Evolutionary conservation across 2,113 vertebrate genomes (phyloP), one percentile per base, ranked within the genome.

Genomic region (Ochotona curzoniae): DNA sequence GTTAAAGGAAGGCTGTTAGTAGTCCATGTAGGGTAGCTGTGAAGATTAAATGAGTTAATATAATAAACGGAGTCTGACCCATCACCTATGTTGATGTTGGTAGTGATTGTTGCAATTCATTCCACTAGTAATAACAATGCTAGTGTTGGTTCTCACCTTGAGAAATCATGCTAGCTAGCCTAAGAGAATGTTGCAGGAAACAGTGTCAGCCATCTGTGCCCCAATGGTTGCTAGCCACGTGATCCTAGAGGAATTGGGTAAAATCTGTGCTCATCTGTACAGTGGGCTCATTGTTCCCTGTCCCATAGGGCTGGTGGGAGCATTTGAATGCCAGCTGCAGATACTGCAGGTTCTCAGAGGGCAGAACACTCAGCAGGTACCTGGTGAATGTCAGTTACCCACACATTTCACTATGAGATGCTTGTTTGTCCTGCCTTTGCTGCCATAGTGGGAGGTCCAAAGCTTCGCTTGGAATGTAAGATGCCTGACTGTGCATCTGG

Each of bases 81-180:
- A 0, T 47, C 20, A 51, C 3, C 0, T 15, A 2, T 9, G 6
- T 25, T 57, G 67, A 35, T 30, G 64, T 14, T 13, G 10, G 4
- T 28, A 60, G 30, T 9, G 5, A 21, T 17, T 15, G 9, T 30
- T 38, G 44, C 44, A 7, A 1, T 30, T 21, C 11, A 2, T 81
- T 28, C 32, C 23, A 9, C 11, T 20, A 30, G 12, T 38, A 5
- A 20, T 26, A 18, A 23, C 44, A 3, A 1, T 35, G 11, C 4
- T 21, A 23, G 15, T 26, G 30, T 13, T 21, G 23, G 26, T 74
- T 6, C 38, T 57, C 66, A 47, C 26, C 64, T 71, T 80, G 66
- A 38, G 17, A 79, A 35, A n/a, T 3, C 12, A 26, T 28, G 7
- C 64, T 57, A 83, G 26, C 35, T 11, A n/a, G 35, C 20, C 38